Evolutionary conservation across 2,888 invertebrate genomes (phyloP).

Genomic region (Calephelis perditalis): DNA sequence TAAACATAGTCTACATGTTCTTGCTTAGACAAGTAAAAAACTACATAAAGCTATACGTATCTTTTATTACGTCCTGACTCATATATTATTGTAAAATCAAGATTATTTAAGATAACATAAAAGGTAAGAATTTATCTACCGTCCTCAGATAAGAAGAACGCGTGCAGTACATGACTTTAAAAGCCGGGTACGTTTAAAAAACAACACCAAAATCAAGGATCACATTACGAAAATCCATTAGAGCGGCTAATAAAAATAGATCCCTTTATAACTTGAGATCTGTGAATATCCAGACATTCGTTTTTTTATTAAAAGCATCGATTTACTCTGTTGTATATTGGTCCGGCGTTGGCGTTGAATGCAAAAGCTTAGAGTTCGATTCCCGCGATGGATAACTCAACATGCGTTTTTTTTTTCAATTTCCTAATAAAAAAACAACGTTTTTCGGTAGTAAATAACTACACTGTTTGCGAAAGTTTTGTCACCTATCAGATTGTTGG

Average conservation of each 20-base stretch:
- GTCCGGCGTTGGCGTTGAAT: too few relatives aligned
- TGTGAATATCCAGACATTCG: constrained; percentile 58
- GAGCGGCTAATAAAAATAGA: constrained; percentile 71
- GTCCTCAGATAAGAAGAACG: constrained; percentile 42
- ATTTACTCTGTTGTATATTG: too few relatives aligned
- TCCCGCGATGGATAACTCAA: too few relatives aligned
- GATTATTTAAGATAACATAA: constrained; percentile 26
- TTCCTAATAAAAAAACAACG: too few relatives aligned
- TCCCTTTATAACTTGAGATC: constrained; percentile 35
- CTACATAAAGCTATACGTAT: neutral
- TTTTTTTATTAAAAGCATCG: constrained; percentile 15
- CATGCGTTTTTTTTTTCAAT: too few relatives aligned
- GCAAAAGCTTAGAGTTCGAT: too few relatives aligned
- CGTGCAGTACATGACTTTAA: constrained; percentile 50
- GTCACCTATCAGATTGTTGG: too few relatives aligned
- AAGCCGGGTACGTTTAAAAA: constrained; percentile 52
- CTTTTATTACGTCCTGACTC: neutral
- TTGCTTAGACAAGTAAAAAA: too few relatives aligned
- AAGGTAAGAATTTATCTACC: constrained; percentile 41
- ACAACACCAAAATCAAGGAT: constrained; percentile 63
- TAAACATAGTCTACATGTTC: too few relatives aligned
- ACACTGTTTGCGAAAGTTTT: too few relatives aligned
- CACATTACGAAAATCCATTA: constrained; percentile 75
- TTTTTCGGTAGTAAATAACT: too few relatives aligned
- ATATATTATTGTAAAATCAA: constrained; percentile 18